These are phyloP conservation scores for Taxidea taxus DNA, from an alignment of 2,113 vertebrate species.

Conservation along the genomic window DNA sequence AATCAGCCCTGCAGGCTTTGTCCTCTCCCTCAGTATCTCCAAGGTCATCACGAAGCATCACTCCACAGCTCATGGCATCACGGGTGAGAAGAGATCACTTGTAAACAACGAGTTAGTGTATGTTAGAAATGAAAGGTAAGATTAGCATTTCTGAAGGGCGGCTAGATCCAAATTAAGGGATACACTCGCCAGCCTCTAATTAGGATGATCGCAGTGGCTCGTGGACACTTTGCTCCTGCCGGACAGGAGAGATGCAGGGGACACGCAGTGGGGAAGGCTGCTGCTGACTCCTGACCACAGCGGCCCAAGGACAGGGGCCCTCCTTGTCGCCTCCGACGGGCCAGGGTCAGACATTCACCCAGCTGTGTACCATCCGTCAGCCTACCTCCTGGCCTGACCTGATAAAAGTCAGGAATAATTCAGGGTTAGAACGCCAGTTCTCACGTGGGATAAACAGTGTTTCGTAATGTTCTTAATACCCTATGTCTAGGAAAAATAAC, in stretches of 20 bases:
- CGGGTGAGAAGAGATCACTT: not conserved
- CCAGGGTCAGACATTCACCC: not conserved
- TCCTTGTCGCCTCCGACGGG: not conserved
- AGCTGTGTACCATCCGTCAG: not conserved
- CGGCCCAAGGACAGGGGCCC: rapidly evolving
- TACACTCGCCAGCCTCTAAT: not conserved
- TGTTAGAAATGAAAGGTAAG: not conserved
- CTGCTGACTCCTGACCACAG: not conserved
- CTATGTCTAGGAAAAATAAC: not conserved
- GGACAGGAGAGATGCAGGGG: rapidly evolving
- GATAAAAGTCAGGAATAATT: not conserved
- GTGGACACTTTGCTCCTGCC: not conserved
- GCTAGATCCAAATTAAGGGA: not conserved
- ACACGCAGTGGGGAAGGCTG: not conserved
- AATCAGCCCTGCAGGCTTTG: not conserved
- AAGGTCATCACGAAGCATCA: not conserved
- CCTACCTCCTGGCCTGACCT: not conserved
- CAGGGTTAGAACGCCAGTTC: not conserved
- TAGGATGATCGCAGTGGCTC: rapidly evolving
- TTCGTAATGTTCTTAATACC: not conserved
- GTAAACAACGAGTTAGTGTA: not conserved
- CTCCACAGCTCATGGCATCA: not conserved
- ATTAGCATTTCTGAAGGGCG: not conserved
- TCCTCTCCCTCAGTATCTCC: not conserved
- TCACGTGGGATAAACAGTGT: not conserved